Evolutionary conservation across 1,140 invertebrate genomes (phyloP).

Genomic region (Melipona quadrifasciata): DNA sequence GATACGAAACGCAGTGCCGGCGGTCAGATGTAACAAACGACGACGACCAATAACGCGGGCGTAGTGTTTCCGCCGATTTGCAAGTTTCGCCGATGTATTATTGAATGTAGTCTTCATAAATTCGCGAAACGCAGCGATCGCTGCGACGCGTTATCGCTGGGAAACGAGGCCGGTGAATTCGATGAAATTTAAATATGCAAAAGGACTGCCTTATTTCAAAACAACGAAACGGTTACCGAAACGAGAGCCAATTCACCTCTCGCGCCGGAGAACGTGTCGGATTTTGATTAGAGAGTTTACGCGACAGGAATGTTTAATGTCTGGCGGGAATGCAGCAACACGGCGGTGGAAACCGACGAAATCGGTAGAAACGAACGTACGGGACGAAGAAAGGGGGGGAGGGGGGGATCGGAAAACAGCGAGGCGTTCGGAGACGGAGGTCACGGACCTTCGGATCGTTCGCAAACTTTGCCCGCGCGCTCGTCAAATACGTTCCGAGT

Average conservation of each 20-base stretch:
- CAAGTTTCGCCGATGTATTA: not conserved
- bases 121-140: not conserved
- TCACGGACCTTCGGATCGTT: conserved; percentile 39
- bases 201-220: not conserved
- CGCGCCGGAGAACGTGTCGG: not conserved
- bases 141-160: not conserved
- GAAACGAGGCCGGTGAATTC: not conserved
- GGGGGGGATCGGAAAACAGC: conserved; percentile 21
- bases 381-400: too few relatives aligned
- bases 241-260: not conserved
- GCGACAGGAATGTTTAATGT: not conserved
- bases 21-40: not conserved
- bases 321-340: not conserved
- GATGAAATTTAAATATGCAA: not conserved
- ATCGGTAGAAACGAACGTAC: not conserved
- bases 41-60: not conserved
- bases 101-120: not conserved
- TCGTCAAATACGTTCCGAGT: conserved; percentile 51
- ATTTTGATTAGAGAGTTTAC: not conserved
- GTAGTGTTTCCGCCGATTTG: not conserved
- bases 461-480: conserved; percentile 46
- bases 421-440: conserved; percentile 7
- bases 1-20: not conserved
- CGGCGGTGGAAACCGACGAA: not conserved
- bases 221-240: not conserved